Conservation (phyloP, 2,888 invertebrate species). For the Electrophaes corylata region DNA sequence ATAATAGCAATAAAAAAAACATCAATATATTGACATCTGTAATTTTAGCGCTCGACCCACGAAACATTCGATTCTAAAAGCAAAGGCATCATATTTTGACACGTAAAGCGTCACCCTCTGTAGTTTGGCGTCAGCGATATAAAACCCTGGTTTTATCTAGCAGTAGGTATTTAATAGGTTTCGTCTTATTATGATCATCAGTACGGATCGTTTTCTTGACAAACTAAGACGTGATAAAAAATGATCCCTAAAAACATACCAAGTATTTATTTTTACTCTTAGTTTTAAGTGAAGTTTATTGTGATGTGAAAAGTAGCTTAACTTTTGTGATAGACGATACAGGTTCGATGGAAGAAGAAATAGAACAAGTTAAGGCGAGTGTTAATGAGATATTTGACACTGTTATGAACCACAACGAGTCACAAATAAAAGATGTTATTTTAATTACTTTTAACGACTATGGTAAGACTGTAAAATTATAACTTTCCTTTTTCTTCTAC, state of each 20-base stretch:
- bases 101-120: no score
- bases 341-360: conserved; percentile 59
- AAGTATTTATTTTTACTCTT: background rate
- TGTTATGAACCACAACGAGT: conserved; percentile 51
- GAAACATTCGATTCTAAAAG: no score
- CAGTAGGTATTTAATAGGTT: background rate
- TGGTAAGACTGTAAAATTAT: conserved; percentile 5
- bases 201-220: background rate
- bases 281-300: background rate
- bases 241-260: conserved; percentile 4
- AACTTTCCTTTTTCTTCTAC: background rate
- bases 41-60: no score
- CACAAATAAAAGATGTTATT: conserved; percentile 63
- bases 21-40: no score
- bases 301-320: conserved; percentile 54
- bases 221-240: conserved; percentile 4
- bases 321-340: conserved; percentile 69
- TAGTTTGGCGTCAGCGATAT: no score
- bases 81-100: no score
- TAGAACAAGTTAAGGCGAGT: conserved; percentile 52
- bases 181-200: background rate
- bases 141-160: no score
- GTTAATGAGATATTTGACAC: conserved; percentile 60
- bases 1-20: no score
- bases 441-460: conserved; percentile 70